Base-by-base conservation (phyloP, 2,888 invertebrate genomes). In the Zele albiditarsus region DNA sequence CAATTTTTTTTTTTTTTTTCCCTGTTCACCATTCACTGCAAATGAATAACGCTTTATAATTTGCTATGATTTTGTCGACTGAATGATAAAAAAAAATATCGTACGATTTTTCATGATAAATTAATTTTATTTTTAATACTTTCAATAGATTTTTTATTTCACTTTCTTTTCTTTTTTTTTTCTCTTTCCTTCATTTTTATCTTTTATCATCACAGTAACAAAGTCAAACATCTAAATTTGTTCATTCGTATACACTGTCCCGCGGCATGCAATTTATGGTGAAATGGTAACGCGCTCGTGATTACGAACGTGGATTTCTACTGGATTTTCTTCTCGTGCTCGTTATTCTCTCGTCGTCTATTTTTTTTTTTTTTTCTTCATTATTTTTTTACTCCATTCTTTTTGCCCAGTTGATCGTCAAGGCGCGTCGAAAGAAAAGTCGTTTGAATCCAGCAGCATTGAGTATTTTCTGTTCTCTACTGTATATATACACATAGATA, bases 201-300 rank as follows among this genome's bases (percentile, higher is more conserved):
- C 20, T 49, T 4, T 66, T n/a, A n/a, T n/a, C n/a, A 38, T 38
- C 62, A 60, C 58, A 58, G 62, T 73, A 74, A 74, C 28, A 69
- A 74, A 53, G 63, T 63, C 69, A 63, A 74, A 69, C 74, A 74
- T 74, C 49, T 70, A 28, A 70, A 69, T 69, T 69, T 31, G 42
- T 58, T 67, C 60, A n/a, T 23, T 69, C 63, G 62, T 74, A 46
- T 69, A 69, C 28, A 57, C 69, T 57, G 62, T 42, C 70, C 16
- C 31, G 28, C 27, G 57, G 57, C 27, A 63, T 58, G 38, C 67
- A 73, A 53, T 73, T 57, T 65, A 73, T 62, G 66, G n/a, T 12
- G 73, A 53, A 67, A 67, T 27, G 67, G 46, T 67, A 27, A 20
- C 42, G 67, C 38, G 67, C 5, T 33, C 46, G 16, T 25, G 42